Conservation (phyloP, 2,797 vertebrate species). For the Hippocampus kuda region DNA sequence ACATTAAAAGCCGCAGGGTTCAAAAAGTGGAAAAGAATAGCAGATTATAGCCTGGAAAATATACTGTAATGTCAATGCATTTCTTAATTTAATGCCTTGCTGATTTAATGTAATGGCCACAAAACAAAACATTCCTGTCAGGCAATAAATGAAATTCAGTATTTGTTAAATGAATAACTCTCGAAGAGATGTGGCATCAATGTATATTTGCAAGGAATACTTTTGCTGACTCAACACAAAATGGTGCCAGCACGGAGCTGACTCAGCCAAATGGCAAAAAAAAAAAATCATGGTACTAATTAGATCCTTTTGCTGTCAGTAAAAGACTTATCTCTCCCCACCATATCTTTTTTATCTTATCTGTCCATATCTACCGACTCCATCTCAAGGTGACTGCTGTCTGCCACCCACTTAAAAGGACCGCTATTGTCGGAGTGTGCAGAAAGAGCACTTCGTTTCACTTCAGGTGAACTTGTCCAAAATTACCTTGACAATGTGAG, state of each 20-base stretch:
- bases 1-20: too few relatives aligned
- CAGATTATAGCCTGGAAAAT: too few relatives aligned
- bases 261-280: constrained; percentile 49
- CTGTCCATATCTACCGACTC: constrained; percentile 46
- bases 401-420: constrained; percentile 48
- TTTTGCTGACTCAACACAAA: constrained; percentile 37
- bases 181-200: background rate
- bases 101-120: background rate
- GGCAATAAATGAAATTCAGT: background rate
- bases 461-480: constrained; percentile 57
- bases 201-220: background rate
- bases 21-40: background rate
- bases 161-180: background rate
- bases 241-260: constrained; percentile 40
- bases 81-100: background rate
- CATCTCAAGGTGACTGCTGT: constrained; percentile 62
- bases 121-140: background rate
- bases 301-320: constrained; percentile 53
- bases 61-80: too few relatives aligned
- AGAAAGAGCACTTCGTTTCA: constrained; percentile 52
- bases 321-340: constrained; percentile 55
- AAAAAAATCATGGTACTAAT: constrained; percentile 63
- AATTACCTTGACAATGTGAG: constrained; percentile 28
- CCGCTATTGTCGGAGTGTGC: constrained; percentile 51
- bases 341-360: constrained; percentile 56